These are phyloP conservation scores for Nestor notabilis DNA, from an alignment of 2,113 vertebrate species.

Conservation along the genomic window DNA sequence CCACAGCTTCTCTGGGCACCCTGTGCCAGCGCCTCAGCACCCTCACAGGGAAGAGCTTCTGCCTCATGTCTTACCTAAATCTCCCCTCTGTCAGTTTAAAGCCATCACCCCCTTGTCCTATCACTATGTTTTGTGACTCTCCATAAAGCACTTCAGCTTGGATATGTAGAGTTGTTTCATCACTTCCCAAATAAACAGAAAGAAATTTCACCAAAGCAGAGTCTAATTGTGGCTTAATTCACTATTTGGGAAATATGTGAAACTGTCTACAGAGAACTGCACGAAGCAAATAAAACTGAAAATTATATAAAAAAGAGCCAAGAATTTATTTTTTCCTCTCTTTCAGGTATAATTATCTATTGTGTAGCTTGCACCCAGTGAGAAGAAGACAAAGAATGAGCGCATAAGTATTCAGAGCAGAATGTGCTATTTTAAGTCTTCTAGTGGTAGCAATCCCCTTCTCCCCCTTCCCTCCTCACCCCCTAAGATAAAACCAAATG, in stretches of 20 bases:
- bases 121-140: neutral
- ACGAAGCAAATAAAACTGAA: neutral
- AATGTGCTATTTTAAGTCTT: neutral
- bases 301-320: neutral
- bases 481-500: neutral
- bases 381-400: neutral
- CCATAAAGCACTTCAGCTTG: neutral
- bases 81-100: neutral
- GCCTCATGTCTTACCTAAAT: neutral
- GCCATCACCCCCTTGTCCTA: neutral
- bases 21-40: neutral
- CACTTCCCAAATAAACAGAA: neutral
- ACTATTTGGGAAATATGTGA: neutral
- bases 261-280: neutral
- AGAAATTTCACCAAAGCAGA: neutral
- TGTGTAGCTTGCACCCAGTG: neutral
- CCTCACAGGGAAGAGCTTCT: neutral
- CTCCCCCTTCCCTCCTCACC: rapidly evolving
- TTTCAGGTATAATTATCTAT: neutral
- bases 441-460: neutral
- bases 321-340: neutral
- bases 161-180: neutral
- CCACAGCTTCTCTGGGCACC: too few species aligned
- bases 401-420: neutral
- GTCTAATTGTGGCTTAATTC: neutral